Evolutionary conservation across 2,888 invertebrate species (phyloP), one percentile per base, ranked within the genome.

Genomic region (Megalurothrips usitatus): DNA sequence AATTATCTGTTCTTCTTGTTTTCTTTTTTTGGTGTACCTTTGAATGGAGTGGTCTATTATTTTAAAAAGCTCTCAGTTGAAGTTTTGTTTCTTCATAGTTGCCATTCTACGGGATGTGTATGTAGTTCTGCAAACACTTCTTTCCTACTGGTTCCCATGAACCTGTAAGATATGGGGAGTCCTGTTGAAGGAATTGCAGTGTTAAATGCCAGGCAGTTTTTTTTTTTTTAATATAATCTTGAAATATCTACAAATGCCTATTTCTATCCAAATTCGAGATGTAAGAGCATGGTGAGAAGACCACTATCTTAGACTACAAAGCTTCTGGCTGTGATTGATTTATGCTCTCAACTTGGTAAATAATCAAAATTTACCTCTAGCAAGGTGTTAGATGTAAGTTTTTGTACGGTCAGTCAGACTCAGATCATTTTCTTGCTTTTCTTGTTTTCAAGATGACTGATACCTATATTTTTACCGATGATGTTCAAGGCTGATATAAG

Each of bases 291-390:
- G 34, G 34, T 28, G 63, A 52, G 52, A 48, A 4, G 4, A 75
- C 28, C n/a, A 63, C 23, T n/a, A 68, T 43, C 47, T 12, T n/a
- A 14, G 49, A 47, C 48, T 28, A 28, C 63, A 34, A 68, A 58
- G 28, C 14, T 78, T 49, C 34, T 52, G 81, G 26, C 48, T 58
- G 63, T 34, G 43, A 28, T 82, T 82, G 48, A 75, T 34, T 28
- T 43, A 28, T 48, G 47, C 80, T 80, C 75, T 75, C 58, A 81
- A 63, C 48, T 58, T 17, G 23, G 23, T 78, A 58, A 58, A 78
- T 1, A 17, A 11, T 58, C 34, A 80, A 17, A 52, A 17, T 52
- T 52, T 19, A 12, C 52, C 52, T 52, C 14, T 52, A 17, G 14
- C 52, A 52, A 52, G 19, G 3, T 19, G 19, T 52, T 19, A 17